Percentiles rank a stretch among this genome's conserved stretches.
phyloP scores from a whole-genome alignment of 2,888 invertebrate species.

The Clunio marinus region DNA sequence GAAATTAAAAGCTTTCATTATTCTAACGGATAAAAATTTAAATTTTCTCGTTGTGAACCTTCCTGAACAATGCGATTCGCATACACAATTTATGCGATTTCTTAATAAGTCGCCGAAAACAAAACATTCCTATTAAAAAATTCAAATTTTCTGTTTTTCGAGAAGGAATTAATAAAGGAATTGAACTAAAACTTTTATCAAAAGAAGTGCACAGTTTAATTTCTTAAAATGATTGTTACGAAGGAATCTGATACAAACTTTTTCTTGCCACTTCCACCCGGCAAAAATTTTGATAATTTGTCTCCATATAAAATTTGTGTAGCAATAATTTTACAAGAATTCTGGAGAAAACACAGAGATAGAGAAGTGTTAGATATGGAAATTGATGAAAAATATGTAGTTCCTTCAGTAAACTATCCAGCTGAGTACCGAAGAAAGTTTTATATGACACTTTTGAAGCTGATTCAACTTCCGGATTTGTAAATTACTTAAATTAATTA shows the following conservation, averaged over 20 bases:
- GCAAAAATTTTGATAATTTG: constrained; percentile 52
- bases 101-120: too few relatives aligned
- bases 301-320: constrained; percentile 79
- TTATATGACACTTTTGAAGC: constrained; percentile 71
- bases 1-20: constrained; percentile 40
- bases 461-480: constrained; percentile 77
- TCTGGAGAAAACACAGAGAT: constrained; percentile 55
- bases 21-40: not conserved
- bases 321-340: constrained; percentile 70
- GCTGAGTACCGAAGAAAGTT: constrained; percentile 69
- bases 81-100: too few relatives aligned
- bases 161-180: too few relatives aligned
- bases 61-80: not conserved
- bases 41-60: not conserved
- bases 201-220: too few relatives aligned
- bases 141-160: too few relatives aligned
- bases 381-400: constrained; percentile 45
- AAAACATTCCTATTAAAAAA: too few relatives aligned
- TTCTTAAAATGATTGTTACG: too few relatives aligned
- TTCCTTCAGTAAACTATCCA: constrained; percentile 44
- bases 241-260: constrained; percentile 29
- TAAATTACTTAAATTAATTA: too few relatives aligned
- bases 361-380: not conserved
- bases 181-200: too few relatives aligned
- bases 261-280: constrained; percentile 15